A percentile compares a stretch with the other conserved stretches of the same genome.
phyloP scores from a whole-genome alignment of 2,797 vertebrate species.

The Peromyscus nudipes region DNA sequence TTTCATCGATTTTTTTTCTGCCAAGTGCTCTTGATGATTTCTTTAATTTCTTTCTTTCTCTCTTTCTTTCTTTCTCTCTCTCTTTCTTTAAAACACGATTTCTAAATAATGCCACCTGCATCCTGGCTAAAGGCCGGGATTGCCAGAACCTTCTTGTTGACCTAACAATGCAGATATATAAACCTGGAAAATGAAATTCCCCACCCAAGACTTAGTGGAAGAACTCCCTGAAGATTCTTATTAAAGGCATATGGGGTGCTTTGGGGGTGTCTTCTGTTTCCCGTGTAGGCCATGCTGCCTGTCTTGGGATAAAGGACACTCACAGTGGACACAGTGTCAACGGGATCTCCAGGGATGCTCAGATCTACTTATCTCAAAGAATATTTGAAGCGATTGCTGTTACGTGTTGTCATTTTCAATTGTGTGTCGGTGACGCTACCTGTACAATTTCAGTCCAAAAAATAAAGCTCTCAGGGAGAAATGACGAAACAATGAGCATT shows the following conservation, averaged over 20 bases:
- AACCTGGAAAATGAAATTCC: conserved; percentile 72
- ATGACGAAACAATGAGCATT: conserved; percentile 88
- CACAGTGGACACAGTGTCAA: conserved; percentile 63
- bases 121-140: conserved; percentile 72
- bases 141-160: conserved; percentile 80
- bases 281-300: conserved; percentile 86
- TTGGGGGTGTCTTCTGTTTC: conserved; percentile 79
- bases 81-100: conserved; percentile 62
- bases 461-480: conserved; percentile 90
- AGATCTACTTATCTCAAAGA: conserved; percentile 82
- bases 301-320: conserved; percentile 81
- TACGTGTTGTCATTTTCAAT: conserved; percentile 86
- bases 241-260: neutral
- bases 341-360: conserved; percentile 80
- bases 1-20: conserved; percentile 73
- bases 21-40: conserved; percentile 76
- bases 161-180: conserved; percentile 77
- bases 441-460: conserved; percentile 89
- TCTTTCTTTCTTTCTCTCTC: conserved; percentile 65
- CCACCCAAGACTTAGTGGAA: conserved; percentile 69
- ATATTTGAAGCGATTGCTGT: conserved; percentile 83
- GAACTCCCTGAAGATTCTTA: conserved; percentile 76
- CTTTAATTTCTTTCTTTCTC: conserved; percentile 76
- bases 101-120: conserved; percentile 70
- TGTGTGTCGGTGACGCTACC: conserved; percentile 88